Conservation (phyloP, 1,140 invertebrate species). For the Cepaea nemoralis region DNA sequence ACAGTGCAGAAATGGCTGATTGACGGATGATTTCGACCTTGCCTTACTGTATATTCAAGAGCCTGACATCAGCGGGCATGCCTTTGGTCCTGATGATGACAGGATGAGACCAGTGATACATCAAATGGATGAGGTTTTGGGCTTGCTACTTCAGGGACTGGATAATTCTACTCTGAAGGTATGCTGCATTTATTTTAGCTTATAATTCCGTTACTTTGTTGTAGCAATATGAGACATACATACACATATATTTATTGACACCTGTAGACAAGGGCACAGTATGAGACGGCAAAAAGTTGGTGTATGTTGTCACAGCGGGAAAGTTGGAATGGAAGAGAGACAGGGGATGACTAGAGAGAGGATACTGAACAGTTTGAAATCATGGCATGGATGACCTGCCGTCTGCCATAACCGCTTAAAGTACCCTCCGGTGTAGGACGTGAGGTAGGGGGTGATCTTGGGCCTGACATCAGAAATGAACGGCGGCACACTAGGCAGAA, state of each 20-base stretch:
- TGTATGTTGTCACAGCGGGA: too few relatives aligned
- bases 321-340: too few relatives aligned
- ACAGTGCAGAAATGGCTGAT: constrained; percentile 77
- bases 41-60: constrained; percentile 81
- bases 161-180: constrained; percentile 65
- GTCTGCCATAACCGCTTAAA: too few relatives aligned
- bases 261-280: too few relatives aligned
- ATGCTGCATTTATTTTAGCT: not conserved
- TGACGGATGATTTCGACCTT: constrained; percentile 74
- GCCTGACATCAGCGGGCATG: constrained; percentile 77
- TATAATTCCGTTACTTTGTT: not conserved
- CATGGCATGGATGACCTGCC: too few relatives aligned
- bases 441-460: too few relatives aligned
- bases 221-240: not conserved
- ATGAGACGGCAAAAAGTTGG: too few relatives aligned
- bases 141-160: constrained; percentile 60
- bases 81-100: constrained; percentile 64
- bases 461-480: too few relatives aligned
- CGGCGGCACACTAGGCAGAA: too few relatives aligned
- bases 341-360: too few relatives aligned
- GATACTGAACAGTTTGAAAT: too few relatives aligned
- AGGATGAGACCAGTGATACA: constrained; percentile 42
- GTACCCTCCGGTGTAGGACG: too few relatives aligned
- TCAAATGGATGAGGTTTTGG: constrained; percentile 58
- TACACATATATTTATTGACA: not conserved